phyloP scores from a whole-genome alignment of 1,140 invertebrate species.

The Apocrypta bakeri region DNA sequence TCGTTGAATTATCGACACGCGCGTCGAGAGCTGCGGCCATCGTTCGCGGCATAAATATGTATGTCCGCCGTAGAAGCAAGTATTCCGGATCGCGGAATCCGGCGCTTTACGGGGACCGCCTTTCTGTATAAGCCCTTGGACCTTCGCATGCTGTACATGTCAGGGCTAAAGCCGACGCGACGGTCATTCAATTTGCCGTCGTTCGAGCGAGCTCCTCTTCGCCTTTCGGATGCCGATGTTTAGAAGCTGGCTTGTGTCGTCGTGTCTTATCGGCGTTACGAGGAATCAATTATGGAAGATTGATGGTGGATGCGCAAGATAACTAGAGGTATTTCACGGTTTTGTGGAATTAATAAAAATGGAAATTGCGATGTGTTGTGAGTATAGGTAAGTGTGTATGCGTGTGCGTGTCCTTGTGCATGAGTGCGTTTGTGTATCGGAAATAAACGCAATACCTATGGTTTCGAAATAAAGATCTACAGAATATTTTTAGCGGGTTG shows the following conservation, averaged over 20 bases:
- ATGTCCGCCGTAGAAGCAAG: constrained; percentile 57
- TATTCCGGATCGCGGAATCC: constrained; percentile 69
- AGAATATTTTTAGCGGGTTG: not conserved
- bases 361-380: too few relatives aligned
- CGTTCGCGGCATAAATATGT: constrained; percentile 66
- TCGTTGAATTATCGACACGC: constrained; percentile 69
- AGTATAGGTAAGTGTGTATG: too few relatives aligned
- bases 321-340: not conserved
- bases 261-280: not conserved
- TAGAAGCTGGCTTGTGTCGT: not conserved
- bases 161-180: not conserved
- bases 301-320: not conserved
- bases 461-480: too few relatives aligned
- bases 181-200: not conserved
- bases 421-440: too few relatives aligned
- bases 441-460: too few relatives aligned
- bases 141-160: not conserved
- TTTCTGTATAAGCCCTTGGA: not conserved
- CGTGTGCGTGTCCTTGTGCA: too few relatives aligned
- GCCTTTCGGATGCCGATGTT: not conserved
- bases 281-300: not conserved
- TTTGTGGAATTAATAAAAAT: not conserved
- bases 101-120: constrained; percentile 30
- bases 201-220: not conserved
- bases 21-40: constrained; percentile 49